Percentiles rank a stretch among this genome's conserved stretches.
Conservation (phyloP, 2,113 vertebrate genomes). For the Murina feae region DNA sequence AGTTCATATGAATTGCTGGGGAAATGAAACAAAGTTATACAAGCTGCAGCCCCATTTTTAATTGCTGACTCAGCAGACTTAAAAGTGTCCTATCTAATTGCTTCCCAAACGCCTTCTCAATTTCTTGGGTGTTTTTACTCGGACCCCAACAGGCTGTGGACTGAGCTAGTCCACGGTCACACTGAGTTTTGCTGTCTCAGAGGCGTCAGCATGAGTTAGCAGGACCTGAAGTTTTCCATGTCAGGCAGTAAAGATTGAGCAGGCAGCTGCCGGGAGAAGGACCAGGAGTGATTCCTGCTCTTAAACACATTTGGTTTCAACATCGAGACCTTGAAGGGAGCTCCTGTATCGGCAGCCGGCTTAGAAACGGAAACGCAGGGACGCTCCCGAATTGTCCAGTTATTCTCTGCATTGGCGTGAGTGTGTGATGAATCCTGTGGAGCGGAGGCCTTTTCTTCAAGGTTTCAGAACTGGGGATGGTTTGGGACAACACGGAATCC, state of each 20-base stretch:
- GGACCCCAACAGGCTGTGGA: neutral
- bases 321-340: neutral
- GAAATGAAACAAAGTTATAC: neutral
- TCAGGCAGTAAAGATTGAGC: neutral
- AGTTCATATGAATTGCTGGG: neutral
- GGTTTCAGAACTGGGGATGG: neutral
- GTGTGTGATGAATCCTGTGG: neutral
- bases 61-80: neutral
- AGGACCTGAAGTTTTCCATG: neutral
- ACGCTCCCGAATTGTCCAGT: neutral
- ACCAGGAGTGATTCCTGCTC: neutral
- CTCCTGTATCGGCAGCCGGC: neutral
- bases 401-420: no score
- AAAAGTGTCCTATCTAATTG: neutral
- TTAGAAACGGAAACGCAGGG: neutral
- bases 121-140: neutral
- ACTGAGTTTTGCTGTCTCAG: neutral
- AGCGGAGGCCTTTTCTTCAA: neutral
- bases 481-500: neutral
- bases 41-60: neutral
- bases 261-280: neutral
- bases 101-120: neutral
- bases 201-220: neutral
- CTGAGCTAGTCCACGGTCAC: neutral
- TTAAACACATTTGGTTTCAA: neutral